A percentile compares a stretch with the other conserved stretches of the same genome.
Evolutionary conservation across 2,888 invertebrate genomes (phyloP).

Genomic region (Lasioglossum pauxillum): DNA sequence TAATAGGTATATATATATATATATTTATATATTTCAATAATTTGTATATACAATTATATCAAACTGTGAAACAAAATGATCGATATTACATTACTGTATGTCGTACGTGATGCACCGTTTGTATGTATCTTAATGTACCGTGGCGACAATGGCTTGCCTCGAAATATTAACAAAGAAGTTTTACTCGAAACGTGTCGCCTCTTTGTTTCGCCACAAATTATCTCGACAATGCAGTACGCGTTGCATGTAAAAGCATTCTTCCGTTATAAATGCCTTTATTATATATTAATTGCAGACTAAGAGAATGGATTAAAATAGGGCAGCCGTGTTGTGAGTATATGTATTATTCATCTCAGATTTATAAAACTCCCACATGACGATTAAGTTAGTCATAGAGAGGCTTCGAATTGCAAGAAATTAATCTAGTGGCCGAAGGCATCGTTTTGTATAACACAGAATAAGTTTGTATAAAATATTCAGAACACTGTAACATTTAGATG

Average conservation of each 20-base stretch:
- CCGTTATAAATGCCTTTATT: conserved; percentile 57
- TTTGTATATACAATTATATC: conserved; percentile 52
- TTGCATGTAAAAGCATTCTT: conserved; percentile 48
- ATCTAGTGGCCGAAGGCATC: conserved; percentile 62
- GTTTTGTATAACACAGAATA: conserved; percentile 63
- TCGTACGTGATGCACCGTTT: conserved; percentile 1
- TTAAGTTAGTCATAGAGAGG: conserved; percentile 49
- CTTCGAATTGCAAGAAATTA: conserved; percentile 49
- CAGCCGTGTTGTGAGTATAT: conserved; percentile 69
- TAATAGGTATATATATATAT: conserved; percentile 37
- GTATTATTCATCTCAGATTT: conserved; percentile 66
- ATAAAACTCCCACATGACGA: conserved; percentile 64
- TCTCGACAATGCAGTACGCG: conserved; percentile 37
- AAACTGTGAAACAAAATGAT: conserved; percentile 48
- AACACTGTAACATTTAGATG: conserved; percentile 70
- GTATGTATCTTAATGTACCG: conserved; percentile 22
- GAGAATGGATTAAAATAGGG: conserved; percentile 70
- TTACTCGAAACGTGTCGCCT: conserved; percentile 21
- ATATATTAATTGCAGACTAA: conserved; percentile 64
- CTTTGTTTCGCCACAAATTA: conserved; percentile 29
- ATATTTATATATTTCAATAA: conserved; percentile 31
- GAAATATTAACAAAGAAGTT: conserved; percentile 30
- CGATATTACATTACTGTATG: conserved; percentile 25
- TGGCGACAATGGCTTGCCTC: conserved; percentile 19
- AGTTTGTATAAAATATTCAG: conserved; percentile 73